phyloP scores from a whole-genome alignment of 1,140 invertebrate genomes.

The Drosophila elegans region DNA sequence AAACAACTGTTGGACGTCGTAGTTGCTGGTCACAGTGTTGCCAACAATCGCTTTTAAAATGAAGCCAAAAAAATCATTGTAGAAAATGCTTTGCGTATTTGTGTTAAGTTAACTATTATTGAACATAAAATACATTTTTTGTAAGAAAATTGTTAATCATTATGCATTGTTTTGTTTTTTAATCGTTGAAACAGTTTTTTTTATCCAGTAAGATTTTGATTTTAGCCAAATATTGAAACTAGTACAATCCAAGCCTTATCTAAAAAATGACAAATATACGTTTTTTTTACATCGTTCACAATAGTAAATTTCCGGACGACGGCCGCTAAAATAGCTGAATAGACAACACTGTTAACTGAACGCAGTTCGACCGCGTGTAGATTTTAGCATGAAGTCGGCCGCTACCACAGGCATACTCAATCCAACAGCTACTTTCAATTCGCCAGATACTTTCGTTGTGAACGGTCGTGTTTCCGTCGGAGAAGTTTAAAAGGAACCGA shows the following conservation, averaged over 20 bases:
- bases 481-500: constrained; percentile 20
- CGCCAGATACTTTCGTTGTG: constrained; percentile 52
- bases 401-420: constrained; percentile 16
- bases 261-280: no score
- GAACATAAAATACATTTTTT: no score
- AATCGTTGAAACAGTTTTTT: no score
- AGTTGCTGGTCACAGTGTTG: background rate
- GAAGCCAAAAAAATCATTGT: background rate
- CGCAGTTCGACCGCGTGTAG: constrained; percentile 73
- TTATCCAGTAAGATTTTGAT: no score
- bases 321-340: background rate
- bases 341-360: constrained; percentile 7
- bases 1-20: background rate
- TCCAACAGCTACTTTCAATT: constrained; percentile 40
- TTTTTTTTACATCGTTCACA: no score
- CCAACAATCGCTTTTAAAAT: background rate
- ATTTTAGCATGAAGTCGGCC: constrained; percentile 68
- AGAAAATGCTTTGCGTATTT: no score
- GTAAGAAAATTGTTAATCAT: no score
- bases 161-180: no score
- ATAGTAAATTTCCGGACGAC: background rate
- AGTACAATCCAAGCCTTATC: no score
- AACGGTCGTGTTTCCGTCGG: constrained; percentile 56
- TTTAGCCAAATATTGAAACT: no score
- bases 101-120: no score